Evolutionary conservation across 1,140 invertebrate genomes (phyloP), one percentile per base, ranked within the genome.

Genomic region (Cydia strobilella): DNA sequence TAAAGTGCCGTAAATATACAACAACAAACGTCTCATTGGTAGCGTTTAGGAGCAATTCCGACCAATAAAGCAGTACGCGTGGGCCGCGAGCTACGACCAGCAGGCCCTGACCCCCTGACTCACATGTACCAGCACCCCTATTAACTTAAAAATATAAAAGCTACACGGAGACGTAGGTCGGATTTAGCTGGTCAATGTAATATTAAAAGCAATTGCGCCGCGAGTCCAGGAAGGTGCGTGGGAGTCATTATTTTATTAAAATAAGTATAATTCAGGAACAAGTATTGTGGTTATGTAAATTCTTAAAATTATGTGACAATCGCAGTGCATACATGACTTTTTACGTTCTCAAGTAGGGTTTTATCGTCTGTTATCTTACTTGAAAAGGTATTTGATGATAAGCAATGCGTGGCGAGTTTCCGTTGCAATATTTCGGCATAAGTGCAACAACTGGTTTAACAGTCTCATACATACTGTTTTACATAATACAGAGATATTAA

Each of bases 11-110:
- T 90, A 90, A 90, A 92, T 90, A 88, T 84, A 90, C 85, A 86
- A 79, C 83, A 86, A 85, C 84, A 83, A 86, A 87, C 81, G 84
- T 80, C 83, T 88, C 89, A 90, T 89, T 90, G 86, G 87, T 86
- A 92, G 85, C 89, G 85, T 90, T 90, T 92, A 92, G 85, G 82
- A 78, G 85, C 86, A 90, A 92, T 92, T 90, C 82, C 78, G 82
- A 81, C 84, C 86, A 88, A 92, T 92, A 92, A 92, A 90, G 87
- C 76, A 83, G 79, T 66, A 79, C 73, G 86, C 87, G 90, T 92
- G 87, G 90, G 90, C 80, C 66, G 84, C 63, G 77, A 73, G 84
- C 84, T 80, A 72, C 73, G 82, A 79, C 88, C 84, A 89, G 76
- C 75, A 76, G 75, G 71, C 13, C 39, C 73, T 80, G 87, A 86